Evolutionary conservation across 2,888 invertebrate species (phyloP).

Genomic region (Melolontha melolontha): DNA sequence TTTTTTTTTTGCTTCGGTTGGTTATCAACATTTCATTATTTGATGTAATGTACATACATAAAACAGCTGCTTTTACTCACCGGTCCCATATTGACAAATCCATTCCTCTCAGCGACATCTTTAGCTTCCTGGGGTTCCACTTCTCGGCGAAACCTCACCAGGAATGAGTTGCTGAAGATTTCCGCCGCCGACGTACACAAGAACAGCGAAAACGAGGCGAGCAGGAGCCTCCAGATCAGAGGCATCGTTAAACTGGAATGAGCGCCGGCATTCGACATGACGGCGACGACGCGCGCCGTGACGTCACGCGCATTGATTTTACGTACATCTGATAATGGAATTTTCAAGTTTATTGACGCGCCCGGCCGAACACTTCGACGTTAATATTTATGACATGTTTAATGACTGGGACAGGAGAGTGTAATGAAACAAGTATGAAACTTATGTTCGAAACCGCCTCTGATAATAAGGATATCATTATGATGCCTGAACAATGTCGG

Average conservation of each 20-base stretch:
- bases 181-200: slow-evolving; percentile 64
- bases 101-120: slow-evolving; percentile 86
- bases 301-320: slow-evolving; percentile 57
- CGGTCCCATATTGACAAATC: slow-evolving; percentile 94
- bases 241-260: slow-evolving; percentile 60
- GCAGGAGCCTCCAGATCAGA: slow-evolving; percentile 59
- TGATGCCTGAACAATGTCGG: not conserved
- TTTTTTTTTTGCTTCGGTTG: too few species aligned
- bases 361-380: slow-evolving; percentile 15
- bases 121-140: slow-evolving; percentile 83
- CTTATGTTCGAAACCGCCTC: not conserved
- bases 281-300: slow-evolving; percentile 51
- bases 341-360: slow-evolving; percentile 44
- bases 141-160: slow-evolving; percentile 87
- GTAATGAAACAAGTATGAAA: not conserved
- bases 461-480: slow-evolving; percentile 8
- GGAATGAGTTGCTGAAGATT: slow-evolving; percentile 96
- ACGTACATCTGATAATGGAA: slow-evolving; percentile 46
- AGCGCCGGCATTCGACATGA: slow-evolving; percentile 47
- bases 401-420: too few species aligned
- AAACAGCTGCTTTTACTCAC: slow-evolving; percentile 71
- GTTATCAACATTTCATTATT: too few species aligned
- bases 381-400: slow-evolving; percentile 13
- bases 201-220: slow-evolving; percentile 54
- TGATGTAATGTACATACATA: too few species aligned